phyloP scores from a whole-genome alignment of 1,140 invertebrate genomes.

The Drosophila novamexicana region DNA sequence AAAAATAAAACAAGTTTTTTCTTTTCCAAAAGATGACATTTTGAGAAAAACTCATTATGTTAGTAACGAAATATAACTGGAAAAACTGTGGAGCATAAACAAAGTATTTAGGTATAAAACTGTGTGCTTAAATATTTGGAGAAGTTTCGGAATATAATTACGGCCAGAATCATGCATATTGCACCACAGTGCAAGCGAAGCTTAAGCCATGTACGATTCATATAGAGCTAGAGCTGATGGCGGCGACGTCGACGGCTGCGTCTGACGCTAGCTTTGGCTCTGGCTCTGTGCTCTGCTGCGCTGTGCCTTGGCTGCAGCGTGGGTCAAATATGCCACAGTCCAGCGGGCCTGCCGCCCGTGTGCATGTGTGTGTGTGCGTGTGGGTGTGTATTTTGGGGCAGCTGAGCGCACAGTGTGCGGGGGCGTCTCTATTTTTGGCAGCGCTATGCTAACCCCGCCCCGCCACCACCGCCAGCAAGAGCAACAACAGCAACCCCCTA shows the following conservation, averaged over 20 bases:
- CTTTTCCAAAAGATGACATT: no score
- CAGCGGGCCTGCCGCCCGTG: slow-evolving; percentile 9
- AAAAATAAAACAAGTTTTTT: no score
- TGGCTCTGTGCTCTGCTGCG: slow-evolving; percentile 17
- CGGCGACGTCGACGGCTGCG: slow-evolving; percentile 35
- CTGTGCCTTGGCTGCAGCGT: slow-evolving; percentile 47
- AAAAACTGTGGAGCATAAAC: no score
- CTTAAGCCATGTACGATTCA: slow-evolving; percentile 68
- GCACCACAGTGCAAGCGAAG: slow-evolving; percentile 60
- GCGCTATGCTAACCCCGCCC: slow-evolving; percentile 27
- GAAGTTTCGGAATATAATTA: no score
- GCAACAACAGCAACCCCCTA: background rate
- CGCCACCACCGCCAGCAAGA: background rate
- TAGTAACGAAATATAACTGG: no score
- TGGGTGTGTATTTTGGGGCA: slow-evolving; percentile 33
- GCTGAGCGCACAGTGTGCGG: slow-evolving; percentile 47
- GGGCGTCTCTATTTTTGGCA: slow-evolving; percentile 80
- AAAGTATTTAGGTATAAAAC: no score
- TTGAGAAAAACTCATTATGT: no score
- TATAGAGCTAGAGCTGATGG: slow-evolving; percentile 45
- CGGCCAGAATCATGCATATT: background rate
- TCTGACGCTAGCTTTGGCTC: slow-evolving; percentile 31
- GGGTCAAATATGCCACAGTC: slow-evolving; percentile 58
- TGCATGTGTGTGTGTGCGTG: slow-evolving; percentile 25
- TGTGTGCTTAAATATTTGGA: no score